Percentiles rank a stretch among this genome's conserved stretches.
These are phyloP conservation scores for Aurelia sp. DNA, from an alignment of 30 jellyfish, hydroid and myxozoan genomes.

Conservation along the genomic window DNA sequence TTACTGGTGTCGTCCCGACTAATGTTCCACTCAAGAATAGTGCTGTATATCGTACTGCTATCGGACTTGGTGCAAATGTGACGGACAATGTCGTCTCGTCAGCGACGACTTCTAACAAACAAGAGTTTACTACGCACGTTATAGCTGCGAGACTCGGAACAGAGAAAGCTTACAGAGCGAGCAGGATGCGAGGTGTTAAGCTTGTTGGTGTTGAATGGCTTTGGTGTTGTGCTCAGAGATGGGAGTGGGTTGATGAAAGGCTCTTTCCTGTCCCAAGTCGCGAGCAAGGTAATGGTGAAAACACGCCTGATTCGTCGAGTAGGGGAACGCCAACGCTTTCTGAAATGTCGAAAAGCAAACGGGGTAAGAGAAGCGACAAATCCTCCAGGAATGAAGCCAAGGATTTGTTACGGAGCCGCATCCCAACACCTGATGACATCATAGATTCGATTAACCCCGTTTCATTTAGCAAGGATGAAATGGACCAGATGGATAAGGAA, in stretches of 20 bases:
- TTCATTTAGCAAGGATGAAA: slow-evolving; percentile 79
- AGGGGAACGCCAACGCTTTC: slow-evolving; percentile 82
- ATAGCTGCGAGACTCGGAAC: slow-evolving; percentile 99
- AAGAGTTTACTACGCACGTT: slow-evolving; percentile 86
- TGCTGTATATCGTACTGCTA: slow-evolving; percentile 86
- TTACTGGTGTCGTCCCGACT: slow-evolving; percentile 95
- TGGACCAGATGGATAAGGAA: slow-evolving; percentile 97
- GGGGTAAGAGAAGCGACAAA: not conserved
- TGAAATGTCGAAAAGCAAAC: slow-evolving; percentile 19
- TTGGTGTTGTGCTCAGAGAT: slow-evolving; percentile 95
- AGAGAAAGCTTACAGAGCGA: slow-evolving; percentile 92
- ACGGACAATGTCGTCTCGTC: slow-evolving; percentile 51
- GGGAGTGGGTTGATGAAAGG: slow-evolving; percentile 98
- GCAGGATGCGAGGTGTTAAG: slow-evolving; percentile 62
- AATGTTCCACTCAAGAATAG: slow-evolving; percentile 82
- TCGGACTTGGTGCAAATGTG: slow-evolving; percentile 94
- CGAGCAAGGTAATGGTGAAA: slow-evolving; percentile 21
- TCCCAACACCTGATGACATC: slow-evolving; percentile 69
- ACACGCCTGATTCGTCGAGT: slow-evolving; percentile 81
- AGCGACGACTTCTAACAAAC: not conserved
- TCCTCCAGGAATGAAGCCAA: not conserved
- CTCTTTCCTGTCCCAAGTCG: slow-evolving; percentile 83
- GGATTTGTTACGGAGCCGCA: not conserved
- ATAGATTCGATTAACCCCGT: slow-evolving; percentile 62
- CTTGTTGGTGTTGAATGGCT: slow-evolving; percentile 96